Base-by-base conservation (phyloP, 2,888 invertebrate species). In the Furcula furcula region DNA sequence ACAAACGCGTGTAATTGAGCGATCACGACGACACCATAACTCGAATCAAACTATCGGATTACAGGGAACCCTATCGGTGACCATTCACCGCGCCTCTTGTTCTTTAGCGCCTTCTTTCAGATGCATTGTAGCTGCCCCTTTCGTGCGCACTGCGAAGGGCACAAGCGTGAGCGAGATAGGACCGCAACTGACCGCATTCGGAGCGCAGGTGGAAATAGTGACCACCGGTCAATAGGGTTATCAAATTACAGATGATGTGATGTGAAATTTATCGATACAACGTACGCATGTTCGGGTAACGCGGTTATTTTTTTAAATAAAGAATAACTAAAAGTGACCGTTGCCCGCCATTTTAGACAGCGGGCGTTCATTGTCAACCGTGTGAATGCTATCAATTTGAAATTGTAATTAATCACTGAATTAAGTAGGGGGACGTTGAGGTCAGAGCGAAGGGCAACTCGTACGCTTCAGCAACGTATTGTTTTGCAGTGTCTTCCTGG, bases 1-100 rank as follows among this genome's bases (percentile, higher is more conserved):
- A 76, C 76, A 76, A 76, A 77, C 81, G 77, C 69, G 64, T 46
- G 70, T 83, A 82, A 87, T 87, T 83, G 85, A 87, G 84, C 74
- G 74, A 79, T 87, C 86, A 84, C 70, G 59, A 53, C 60, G 55
- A 55, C 54, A 59, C 74, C 66, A 77, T 81, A 77, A 76, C 72
- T 81, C 61, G 72, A 74, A 65, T 56, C 56, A 68, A 69, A 70
- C 75, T 84, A 84, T 86, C 85, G 59, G 67, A 68, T 86, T 85
- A 75, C 78, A 62, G 36, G 62, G 76, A 74, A 70, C 74, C 76
- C 74, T 72, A 71, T 62, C 68, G 50, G 35, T 62, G 60, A 57
- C 66, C 68, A 63, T 65, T 67, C 68, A 64, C 57, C 43, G 42
- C 39, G 34, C 45, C 36, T 53, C 51, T 53, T 46, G 49, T 59